Base-by-base conservation (phyloP, 2,113 vertebrate species). In the Antigone vipio region DNA sequence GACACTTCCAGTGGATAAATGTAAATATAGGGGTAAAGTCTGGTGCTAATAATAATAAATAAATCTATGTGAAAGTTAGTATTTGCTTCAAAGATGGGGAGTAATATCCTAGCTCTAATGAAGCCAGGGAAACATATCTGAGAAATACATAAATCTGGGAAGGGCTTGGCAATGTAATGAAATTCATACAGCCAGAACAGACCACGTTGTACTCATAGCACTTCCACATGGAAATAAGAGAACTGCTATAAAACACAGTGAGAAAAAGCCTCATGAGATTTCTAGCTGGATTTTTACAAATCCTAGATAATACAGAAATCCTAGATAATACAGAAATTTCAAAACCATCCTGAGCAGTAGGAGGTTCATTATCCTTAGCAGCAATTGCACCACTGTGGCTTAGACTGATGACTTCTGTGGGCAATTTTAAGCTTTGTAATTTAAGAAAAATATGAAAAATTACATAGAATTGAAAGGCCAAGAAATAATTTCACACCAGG, bases 391-490 rank as follows among this genome's bases (percentile, higher is more conserved):
- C 15, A 24, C 72, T 1, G 1, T 1, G 1, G 60, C 30, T 83
- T 73, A 88, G 27, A 82, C 22, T 44, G 44, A 59, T 59, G 44
- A 84, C 5, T 40, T 92, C 55, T 64, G 38, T 45, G 68, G 23
- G 42, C 23, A 87, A 68, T 91, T 93, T 86, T 76, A 71, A 83
- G 44, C 63, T 50, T 49, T 20, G 30, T n/a, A 84, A 73, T 90
- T 94, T 69, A 62, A 83, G 50, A 77, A 92, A 86, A 69, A 62
- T 8, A 58, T 45, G 15, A 69, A 91, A 95, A 90, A 88, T 20
- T 86, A 59, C 17, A 55, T 26, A 21, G 17, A 76, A 66, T 42
- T n/a, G 35, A 55, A 96, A 73, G 27, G 34, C 35, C 15, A 47
- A 63, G 45, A 75, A 88, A 79, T 82, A 68, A 64, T 72, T 92